phyloP scores from a whole-genome alignment of 2,113 vertebrate species.

The Thomomys bottae region DNA sequence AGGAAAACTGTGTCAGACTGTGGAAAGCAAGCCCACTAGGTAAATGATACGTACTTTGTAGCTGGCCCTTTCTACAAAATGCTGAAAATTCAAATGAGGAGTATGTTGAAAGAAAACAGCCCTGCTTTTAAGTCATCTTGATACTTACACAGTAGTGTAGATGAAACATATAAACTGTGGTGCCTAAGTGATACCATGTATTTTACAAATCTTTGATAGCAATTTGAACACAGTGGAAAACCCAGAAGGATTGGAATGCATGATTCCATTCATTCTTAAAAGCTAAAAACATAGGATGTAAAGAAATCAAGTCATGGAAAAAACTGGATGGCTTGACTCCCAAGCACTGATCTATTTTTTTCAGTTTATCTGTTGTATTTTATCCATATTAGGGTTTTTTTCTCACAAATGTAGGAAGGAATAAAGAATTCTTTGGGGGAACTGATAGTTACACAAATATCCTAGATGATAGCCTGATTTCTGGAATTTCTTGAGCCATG shows the following conservation, averaged over 20 bases:
- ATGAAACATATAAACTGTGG: background rate
- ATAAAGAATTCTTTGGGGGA: background rate
- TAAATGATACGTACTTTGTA: background rate
- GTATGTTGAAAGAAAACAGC: background rate
- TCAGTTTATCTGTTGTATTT: background rate
- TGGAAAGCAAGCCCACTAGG: background rate
- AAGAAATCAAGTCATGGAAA: background rate
- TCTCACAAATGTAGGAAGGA: background rate
- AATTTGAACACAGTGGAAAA: background rate
- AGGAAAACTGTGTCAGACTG: slow-evolving; percentile 10
- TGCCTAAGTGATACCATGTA: background rate
- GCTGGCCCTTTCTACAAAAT: background rate
- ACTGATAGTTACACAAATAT: background rate
- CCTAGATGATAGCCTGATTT: background rate
- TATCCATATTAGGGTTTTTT: slow-evolving; percentile 14
- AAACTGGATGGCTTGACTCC: background rate
- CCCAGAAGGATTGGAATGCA: background rate
- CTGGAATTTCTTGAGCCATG: background rate
- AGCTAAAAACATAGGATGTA: background rate
- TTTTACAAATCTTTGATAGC: slow-evolving; percentile 17
- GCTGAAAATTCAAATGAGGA: background rate
- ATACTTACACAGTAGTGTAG: background rate
- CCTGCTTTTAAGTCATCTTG: slow-evolving; percentile 26
- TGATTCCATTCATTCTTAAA: background rate
- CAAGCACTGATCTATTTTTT: background rate